Conservation (phyloP, 2,888 invertebrate genomes). For the Nudaria mundana region DNA sequence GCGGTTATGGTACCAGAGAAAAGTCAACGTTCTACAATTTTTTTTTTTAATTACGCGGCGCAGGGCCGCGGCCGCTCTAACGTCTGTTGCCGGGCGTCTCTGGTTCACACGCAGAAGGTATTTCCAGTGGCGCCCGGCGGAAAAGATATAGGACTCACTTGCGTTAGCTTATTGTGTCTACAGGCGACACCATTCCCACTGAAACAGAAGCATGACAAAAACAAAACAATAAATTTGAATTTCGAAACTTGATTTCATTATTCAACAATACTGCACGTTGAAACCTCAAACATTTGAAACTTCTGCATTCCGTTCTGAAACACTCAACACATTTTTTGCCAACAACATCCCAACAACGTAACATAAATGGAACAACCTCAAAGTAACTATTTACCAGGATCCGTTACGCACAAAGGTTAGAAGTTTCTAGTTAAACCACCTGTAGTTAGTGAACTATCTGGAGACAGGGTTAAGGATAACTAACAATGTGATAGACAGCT, state of each 20-base stretch:
- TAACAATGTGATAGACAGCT: slow-evolving; percentile 24
- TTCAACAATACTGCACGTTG: slow-evolving; percentile 15
- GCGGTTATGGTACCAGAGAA: too few relatives aligned
- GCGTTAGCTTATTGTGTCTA: too few relatives aligned
- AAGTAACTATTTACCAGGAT: slow-evolving; percentile 28
- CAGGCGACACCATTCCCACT: too few relatives aligned
- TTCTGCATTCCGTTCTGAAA: slow-evolving; percentile 25
- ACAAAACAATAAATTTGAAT: slow-evolving; percentile 10
- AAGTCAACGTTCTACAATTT: too few relatives aligned
- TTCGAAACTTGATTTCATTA: slow-evolving; percentile 6
- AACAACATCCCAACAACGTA: slow-evolving; percentile 19
- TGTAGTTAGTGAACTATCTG: slow-evolving; percentile 30
- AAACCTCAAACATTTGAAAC: slow-evolving; percentile 17
- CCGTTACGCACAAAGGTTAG: slow-evolving; percentile 30
- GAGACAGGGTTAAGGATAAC: slow-evolving; percentile 21
- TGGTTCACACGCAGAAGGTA: too few relatives aligned
- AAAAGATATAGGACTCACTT: too few relatives aligned
- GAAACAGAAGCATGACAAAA: not conserved
- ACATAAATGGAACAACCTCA: slow-evolving; percentile 32
- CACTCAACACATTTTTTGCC: too few relatives aligned
- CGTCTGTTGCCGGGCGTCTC: too few relatives aligned
- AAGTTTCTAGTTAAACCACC: slow-evolving; percentile 19
- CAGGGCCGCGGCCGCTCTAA: too few relatives aligned
- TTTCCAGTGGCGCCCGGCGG: too few relatives aligned
- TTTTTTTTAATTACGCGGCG: too few relatives aligned